These are phyloP conservation scores for Crenichthys baileyi DNA, from an alignment of 2,797 vertebrate species.

Conservation along the genomic window DNA sequence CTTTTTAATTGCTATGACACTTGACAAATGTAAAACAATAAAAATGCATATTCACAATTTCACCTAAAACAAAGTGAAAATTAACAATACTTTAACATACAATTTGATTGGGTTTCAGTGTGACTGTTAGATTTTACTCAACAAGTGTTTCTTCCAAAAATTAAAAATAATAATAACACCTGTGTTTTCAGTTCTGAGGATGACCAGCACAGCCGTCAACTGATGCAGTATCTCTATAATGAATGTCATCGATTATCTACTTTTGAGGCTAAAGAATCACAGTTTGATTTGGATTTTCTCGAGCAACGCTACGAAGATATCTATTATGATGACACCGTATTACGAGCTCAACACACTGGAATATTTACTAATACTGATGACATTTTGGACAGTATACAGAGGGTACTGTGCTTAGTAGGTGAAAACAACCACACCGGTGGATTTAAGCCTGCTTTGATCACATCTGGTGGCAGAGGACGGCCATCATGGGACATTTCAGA, in stretches of 20 bases:
- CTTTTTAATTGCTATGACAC: too few species aligned
- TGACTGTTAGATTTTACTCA: background rate
- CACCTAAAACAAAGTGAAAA: background rate
- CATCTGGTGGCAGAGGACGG: background rate
- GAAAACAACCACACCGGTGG: constrained; percentile 3
- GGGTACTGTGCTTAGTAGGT: background rate
- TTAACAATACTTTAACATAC: background rate
- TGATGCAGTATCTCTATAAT: background rate
- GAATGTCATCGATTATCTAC: background rate
- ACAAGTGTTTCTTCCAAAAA: too few species aligned
- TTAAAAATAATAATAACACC: background rate
- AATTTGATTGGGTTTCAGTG: background rate
- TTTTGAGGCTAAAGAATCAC: background rate
- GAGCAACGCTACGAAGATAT: constrained; percentile 1
- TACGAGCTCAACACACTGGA: background rate
- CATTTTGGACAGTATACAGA: constrained; percentile 2
- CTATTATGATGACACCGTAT: background rate
- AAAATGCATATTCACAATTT: too few species aligned
- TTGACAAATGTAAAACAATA: too few species aligned
- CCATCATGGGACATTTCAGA: background rate
- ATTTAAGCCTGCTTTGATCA: background rate
- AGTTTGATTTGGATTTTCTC: background rate
- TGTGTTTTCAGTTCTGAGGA: background rate
- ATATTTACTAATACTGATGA: background rate
- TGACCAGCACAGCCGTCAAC: background rate